phyloP scores from a whole-genome alignment of 2,113 vertebrate species.

The Cisticola juncidis region DNA sequence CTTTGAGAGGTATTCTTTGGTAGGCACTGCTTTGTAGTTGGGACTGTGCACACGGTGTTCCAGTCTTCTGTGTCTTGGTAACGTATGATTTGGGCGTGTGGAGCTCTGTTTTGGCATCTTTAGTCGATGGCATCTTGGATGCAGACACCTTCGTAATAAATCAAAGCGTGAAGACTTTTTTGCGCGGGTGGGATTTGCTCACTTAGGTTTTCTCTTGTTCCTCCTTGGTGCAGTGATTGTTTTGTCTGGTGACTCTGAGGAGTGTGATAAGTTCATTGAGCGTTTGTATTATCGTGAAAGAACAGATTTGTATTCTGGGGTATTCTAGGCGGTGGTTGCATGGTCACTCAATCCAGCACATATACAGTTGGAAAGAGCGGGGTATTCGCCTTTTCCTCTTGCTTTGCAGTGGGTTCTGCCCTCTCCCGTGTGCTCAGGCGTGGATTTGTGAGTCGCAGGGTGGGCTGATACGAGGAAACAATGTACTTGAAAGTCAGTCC shows the following conservation, averaged over 20 bases:
- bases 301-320: neutral
- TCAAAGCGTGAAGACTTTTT: neutral
- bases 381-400: neutral
- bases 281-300: rapidly evolving
- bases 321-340: neutral
- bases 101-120: neutral
- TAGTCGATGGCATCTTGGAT: neutral
- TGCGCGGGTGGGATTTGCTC: neutral
- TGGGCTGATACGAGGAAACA: neutral
- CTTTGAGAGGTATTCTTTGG: neutral
- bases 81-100: neutral
- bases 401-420: neutral
- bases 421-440: neutral
- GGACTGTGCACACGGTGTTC: neutral
- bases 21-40: neutral
- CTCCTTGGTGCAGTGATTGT: neutral
- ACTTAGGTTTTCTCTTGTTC: neutral
- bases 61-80: neutral
- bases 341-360: neutral
- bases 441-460: neutral
- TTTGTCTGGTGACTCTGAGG: neutral
- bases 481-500: neutral
- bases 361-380: neutral
- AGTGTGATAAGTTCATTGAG: neutral
- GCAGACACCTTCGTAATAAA: neutral